phyloP scores from a whole-genome alignment of 2,113 vertebrate genomes.

The human (Homo sapiens) region GRCh38 chr7:42380501-42381000 shows the following conservation, averaged over 20 bases:
- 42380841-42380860: background rate
- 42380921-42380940: background rate
- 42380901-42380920: background rate
- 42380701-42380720: background rate
- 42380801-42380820: background rate
- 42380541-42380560: slow-evolving; percentile 29
- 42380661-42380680: background rate
- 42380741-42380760: background rate
- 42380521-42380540: slow-evolving; percentile 50
- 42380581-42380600: background rate
- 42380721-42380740: background rate
- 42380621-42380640: background rate
- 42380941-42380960: background rate
- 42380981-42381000: background rate
- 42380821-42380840: background rate
- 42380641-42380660: background rate
- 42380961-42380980: background rate
- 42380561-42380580: slow-evolving; percentile 6
- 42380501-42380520: slow-evolving; percentile 52
- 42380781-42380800: background rate
- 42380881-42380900: background rate
- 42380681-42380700: background rate
- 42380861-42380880: background rate
- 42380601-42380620: background rate
- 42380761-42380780: background rate